Percentiles rank a stretch among this genome's conserved stretches.
Evolutionary conservation across 2,888 invertebrate genomes (phyloP).

Genomic region (Kryphioiulus occultus): DNA sequence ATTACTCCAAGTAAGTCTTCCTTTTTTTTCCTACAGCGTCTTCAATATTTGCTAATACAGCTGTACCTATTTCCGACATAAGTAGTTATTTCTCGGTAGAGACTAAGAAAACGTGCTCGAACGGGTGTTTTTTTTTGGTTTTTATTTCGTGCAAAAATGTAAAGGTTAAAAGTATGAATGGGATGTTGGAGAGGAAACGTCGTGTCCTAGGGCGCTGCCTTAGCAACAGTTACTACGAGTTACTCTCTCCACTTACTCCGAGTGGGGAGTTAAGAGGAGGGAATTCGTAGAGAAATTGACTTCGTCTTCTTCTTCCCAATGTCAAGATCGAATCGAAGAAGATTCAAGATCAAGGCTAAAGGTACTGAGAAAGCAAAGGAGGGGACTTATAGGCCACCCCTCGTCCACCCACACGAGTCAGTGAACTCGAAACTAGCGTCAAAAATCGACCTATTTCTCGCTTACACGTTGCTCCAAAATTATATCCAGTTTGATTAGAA

Average conservation of each 20-base stretch:
- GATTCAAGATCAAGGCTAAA: neutral
- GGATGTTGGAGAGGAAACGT: neutral
- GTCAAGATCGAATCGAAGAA: neutral
- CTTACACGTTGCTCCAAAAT: too few species aligned
- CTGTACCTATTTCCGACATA: neutral
- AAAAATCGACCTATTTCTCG: too few species aligned
- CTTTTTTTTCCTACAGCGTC: too few species aligned
- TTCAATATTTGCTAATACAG: too few species aligned
- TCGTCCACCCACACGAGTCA: neutral
- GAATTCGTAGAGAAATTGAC: neutral
- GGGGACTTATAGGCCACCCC: neutral
- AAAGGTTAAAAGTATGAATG: constrained; percentile 19
- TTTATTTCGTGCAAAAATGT: neutral
- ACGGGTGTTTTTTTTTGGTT: neutral
- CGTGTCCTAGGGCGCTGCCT: constrained; percentile 11
- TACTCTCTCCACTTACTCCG: neutral
- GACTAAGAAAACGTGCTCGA: neutral
- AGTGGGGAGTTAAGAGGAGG: neutral
- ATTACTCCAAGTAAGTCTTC: too few species aligned
- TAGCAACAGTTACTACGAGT: constrained; percentile 17
- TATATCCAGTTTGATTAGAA: too few species aligned
- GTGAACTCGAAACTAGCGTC: too few species aligned
- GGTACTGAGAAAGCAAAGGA: neutral
- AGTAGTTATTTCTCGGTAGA: neutral
- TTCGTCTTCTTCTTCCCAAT: neutral